Evolutionary conservation across 2,797 vertebrate species (phyloP).

Genomic region (Periparus ater): DNA sequence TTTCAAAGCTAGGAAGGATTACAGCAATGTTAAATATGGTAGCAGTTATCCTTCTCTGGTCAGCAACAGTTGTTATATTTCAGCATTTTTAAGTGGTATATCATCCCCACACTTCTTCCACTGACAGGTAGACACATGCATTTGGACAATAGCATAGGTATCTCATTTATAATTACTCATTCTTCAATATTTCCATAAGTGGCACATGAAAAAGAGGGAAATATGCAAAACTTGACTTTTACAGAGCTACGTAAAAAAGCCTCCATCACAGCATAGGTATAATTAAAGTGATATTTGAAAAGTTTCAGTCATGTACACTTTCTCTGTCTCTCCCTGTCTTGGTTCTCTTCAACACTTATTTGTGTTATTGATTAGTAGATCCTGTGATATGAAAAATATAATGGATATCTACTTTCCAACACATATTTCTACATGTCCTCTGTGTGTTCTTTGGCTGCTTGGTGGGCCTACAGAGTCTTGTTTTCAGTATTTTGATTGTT

Average conservation of each 20-base stretch:
- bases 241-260: background rate
- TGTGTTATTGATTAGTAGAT: background rate
- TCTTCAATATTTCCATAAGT: background rate
- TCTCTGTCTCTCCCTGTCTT: background rate
- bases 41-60: background rate
- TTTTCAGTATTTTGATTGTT: background rate
- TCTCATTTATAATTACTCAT: background rate
- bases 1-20: background rate
- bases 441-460: background rate
- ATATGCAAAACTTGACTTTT: conserved; percentile 6
- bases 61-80: background rate
- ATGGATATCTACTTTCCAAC: background rate
- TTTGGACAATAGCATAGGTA: background rate
- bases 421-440: background rate
- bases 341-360: background rate
- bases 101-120: background rate
- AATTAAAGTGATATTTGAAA: conserved; percentile 17
- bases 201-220: background rate
- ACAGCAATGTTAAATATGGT: background rate
- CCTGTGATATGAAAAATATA: background rate
- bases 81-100: background rate
- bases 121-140: background rate
- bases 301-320: background rate
- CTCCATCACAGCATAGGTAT: background rate
- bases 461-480: background rate